Percentiles rank a stretch among this genome's conserved stretches.
Evolutionary conservation across 1,140 invertebrate species (phyloP).

Genomic region (Xylocopa sonorina): DNA sequence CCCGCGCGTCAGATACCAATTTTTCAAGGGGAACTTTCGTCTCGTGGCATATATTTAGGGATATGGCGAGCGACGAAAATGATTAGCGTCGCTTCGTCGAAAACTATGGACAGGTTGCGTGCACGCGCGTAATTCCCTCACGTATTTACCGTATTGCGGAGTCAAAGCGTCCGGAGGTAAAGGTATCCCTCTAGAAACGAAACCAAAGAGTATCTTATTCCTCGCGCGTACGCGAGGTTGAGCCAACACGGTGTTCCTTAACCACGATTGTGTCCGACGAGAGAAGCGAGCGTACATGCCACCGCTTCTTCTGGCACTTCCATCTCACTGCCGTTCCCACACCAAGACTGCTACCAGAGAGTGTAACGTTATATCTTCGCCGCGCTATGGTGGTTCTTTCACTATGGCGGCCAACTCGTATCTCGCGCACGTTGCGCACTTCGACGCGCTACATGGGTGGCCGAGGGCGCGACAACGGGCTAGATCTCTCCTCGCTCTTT

Average conservation of each 20-base stretch:
- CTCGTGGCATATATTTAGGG: no score
- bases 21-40: not conserved
- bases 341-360: slow-evolving; percentile 59
- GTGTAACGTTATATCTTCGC: slow-evolving; percentile 70
- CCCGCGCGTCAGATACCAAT: not conserved
- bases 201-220: slow-evolving; percentile 65
- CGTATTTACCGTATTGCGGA: slow-evolving; percentile 23
- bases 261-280: slow-evolving; percentile 61
- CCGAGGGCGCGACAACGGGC: slow-evolving; percentile 19
- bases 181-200: slow-evolving; percentile 54
- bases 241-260: slow-evolving; percentile 59
- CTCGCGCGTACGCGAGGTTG: slow-evolving; percentile 45
- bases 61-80: no score
- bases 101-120: not conserved
- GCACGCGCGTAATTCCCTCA: not conserved
- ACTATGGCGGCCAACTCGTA: slow-evolving; percentile 56
- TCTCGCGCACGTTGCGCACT: slow-evolving; percentile 48
- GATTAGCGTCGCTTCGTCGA: not conserved
- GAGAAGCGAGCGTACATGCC: slow-evolving; percentile 47
- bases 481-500: slow-evolving; percentile 1
- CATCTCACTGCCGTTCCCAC: slow-evolving; percentile 66
- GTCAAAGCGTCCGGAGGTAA: slow-evolving; percentile 38
- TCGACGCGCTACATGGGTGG: slow-evolving; percentile 64
- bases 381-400: slow-evolving; percentile 64
- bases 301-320: slow-evolving; percentile 60